Evolutionary conservation across 2,113 vertebrate genomes (phyloP), one percentile per base, ranked within the genome.

Genomic region (Heterotilapia buettikoferi): DNA sequence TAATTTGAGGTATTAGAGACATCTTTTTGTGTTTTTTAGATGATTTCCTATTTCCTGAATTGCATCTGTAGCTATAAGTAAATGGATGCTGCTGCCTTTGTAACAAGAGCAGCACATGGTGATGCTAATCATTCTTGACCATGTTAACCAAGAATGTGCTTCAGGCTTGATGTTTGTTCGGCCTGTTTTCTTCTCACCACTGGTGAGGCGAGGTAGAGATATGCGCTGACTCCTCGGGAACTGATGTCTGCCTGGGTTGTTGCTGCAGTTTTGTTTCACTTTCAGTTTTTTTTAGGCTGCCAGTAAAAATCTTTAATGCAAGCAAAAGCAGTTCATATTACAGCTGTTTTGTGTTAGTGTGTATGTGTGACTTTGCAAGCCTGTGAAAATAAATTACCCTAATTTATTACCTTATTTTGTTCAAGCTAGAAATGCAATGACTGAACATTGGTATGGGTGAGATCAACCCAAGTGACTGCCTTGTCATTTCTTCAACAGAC

Each of bases 41-140:
- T 43, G 8, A 9, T 78, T 66, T 54, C 6, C 4, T 82, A 12
- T 85, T 47, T 52, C 19, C 29, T 0, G 5, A 71, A 43, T 71
- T 71, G 66, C 5, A 43, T 79, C 26, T 0, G 3, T 33, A 50
- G 45, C 52, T 7, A 10, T 56, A 50, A 31, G 43, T 50, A 29
- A 50, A 31, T 61, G 9, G 24, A n/a, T 76, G 68, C 79, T 90
- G 73, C 76, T 84, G 71, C 19, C 78, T 50, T 80, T 84, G n/a
- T 24, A 86, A 26, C 6, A 18, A 16, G 78, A 83, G 81, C 81
- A 59, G 73, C 29, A 50, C 57, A 47, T 19, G 29, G 29, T 92
- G 93, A 92, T 31, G 86, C 31, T 90, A 80, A 94, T 92, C n/a
- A 6, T 38, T 88, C 45, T 52, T 43, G 92, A 91, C 88, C 68